Conservation (phyloP, 1,140 invertebrate species). For the Triops cancriformis region DNA sequence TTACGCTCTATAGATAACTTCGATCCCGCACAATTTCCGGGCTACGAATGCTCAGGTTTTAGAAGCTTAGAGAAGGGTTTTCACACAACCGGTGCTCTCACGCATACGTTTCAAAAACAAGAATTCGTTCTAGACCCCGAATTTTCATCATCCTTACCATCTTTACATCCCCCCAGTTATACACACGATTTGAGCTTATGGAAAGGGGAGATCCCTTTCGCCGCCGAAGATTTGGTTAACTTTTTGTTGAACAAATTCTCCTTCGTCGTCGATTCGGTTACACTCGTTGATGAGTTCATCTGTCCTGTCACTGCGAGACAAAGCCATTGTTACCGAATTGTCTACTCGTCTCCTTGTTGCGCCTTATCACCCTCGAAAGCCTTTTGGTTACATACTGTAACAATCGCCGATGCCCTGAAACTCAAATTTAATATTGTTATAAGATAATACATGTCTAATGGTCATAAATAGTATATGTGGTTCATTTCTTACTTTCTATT, state of each 20-base stretch:
- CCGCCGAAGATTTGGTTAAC: neutral
- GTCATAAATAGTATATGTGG: neutral
- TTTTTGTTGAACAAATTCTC: neutral
- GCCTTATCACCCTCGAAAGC: slow-evolving; percentile 39
- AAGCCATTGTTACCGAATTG: slow-evolving; percentile 40
- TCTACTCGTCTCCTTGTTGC: slow-evolving; percentile 38
- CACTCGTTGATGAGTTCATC: slow-evolving; percentile 19
- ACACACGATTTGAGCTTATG: slow-evolving; percentile 31
- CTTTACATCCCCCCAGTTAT: slow-evolving; percentile 28
- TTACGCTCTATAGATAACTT: slow-evolving; percentile 43
- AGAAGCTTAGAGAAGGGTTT: slow-evolving; percentile 50
- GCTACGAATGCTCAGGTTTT: slow-evolving; percentile 45
- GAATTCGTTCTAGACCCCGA: neutral
- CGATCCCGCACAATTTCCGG: slow-evolving; percentile 36
- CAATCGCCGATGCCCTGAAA: neutral
- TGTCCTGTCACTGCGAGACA: slow-evolving; percentile 29
- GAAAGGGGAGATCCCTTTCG: slow-evolving; percentile 19
- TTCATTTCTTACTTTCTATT: neutral
- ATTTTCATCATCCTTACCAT: slow-evolving; percentile 21
- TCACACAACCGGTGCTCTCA: slow-evolving; percentile 43
- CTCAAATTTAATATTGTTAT: neutral
- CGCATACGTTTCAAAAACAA: slow-evolving; percentile 42
- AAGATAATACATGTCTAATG: neutral
- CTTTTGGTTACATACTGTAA: slow-evolving; percentile 39
- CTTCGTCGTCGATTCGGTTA: neutral